Evolutionary conservation across 2,113 vertebrate genomes (phyloP).

Genomic region (Herpetotheres cachinnans): DNA sequence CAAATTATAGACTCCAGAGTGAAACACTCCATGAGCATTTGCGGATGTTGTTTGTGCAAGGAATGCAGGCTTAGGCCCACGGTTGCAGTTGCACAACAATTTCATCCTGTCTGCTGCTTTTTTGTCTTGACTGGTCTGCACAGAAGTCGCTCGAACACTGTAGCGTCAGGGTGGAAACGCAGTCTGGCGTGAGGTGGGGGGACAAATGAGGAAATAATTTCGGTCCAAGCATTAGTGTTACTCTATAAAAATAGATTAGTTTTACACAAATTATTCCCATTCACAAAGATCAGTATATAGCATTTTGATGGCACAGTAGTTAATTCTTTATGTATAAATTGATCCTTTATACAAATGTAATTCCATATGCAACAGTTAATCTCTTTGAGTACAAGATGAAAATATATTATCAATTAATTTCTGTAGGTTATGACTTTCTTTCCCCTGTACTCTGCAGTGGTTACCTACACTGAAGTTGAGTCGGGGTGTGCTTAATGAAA

Average conservation of each 20-base stretch:
- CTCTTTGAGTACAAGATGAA: not conserved
- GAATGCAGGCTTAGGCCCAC: not conserved
- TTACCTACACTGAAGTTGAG: slow-evolving; percentile 4
- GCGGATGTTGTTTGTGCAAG: not conserved
- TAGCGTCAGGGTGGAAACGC: not conserved
- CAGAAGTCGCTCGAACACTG: not conserved
- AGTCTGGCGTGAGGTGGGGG: not conserved
- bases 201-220: not conserved
- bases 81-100: not conserved
- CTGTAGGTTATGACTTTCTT: not conserved
- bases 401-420: slow-evolving; percentile 14
- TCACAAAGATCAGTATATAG: slow-evolving; percentile 2
- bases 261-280: not conserved
- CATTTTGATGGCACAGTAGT: not conserved
- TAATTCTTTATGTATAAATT: slow-evolving; percentile 32
- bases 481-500: slow-evolving; percentile 32
- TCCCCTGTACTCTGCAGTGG: not conserved
- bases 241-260: not conserved
- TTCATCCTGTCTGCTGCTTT: not conserved
- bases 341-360: slow-evolving; percentile 16
- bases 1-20: slow-evolving; percentile 47
- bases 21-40: slow-evolving; percentile 17
- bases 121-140: not conserved
- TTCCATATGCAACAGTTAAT: slow-evolving; percentile 18
- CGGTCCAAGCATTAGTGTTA: not conserved